These are phyloP conservation scores for Rotaria socialis DNA, from an alignment of 2,888 invertebrate genomes.

Conservation along the genomic window DNA sequence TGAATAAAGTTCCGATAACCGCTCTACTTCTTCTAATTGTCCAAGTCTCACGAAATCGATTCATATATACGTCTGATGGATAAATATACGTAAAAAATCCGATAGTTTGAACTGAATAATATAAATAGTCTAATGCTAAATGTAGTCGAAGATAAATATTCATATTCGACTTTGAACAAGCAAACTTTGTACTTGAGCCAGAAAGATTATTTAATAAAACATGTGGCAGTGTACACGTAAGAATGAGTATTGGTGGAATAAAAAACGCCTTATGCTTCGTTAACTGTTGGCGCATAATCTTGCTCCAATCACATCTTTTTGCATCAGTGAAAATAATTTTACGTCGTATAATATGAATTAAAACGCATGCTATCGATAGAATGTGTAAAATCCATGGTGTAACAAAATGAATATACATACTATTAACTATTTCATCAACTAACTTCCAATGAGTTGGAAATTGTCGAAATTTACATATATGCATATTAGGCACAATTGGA, in stretches of 20 bases:
- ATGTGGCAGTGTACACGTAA: background rate
- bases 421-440: background rate
- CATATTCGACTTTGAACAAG: background rate
- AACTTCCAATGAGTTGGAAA: background rate
- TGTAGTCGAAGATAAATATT: background rate
- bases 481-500: background rate
- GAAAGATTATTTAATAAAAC: background rate
- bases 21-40: background rate
- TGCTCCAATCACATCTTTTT: background rate
- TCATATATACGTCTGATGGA: background rate
- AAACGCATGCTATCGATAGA: background rate
- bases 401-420: background rate
- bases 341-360: background rate
- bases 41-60: background rate
- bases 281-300: background rate
- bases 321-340: background rate
- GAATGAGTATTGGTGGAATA: background rate
- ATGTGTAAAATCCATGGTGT: background rate
- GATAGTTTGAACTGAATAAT: background rate
- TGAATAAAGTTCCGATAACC: too few species aligned
- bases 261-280: background rate
- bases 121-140: background rate
- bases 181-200: background rate
- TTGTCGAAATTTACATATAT: background rate
- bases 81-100: background rate